Conservation (phyloP, 2,113 vertebrate genomes). For the Peromyscus polionotus region DNA sequence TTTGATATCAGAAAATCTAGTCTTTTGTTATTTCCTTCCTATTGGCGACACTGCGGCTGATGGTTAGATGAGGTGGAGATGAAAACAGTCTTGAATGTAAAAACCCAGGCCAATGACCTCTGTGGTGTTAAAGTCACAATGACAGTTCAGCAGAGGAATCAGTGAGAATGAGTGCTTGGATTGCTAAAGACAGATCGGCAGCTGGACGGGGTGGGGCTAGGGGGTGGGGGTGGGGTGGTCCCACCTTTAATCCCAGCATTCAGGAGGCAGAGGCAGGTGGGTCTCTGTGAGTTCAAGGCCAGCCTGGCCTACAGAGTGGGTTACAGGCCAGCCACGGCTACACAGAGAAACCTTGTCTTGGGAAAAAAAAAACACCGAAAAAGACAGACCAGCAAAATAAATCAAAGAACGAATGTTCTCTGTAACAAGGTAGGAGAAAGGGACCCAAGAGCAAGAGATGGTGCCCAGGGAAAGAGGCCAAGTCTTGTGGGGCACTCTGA, state of each 20-base stretch:
- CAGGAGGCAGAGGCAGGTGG: neutral
- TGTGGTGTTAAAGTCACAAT: neutral
- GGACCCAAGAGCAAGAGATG: neutral
- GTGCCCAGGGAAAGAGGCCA: neutral
- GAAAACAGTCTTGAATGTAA: neutral
- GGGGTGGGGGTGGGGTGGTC: too few species aligned
- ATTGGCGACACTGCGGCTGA: neutral
- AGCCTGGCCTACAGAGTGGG: neutral
- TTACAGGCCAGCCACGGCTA: neutral
- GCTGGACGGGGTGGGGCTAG: neutral
- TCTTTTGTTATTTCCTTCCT: neutral
- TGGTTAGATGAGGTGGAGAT: neutral
- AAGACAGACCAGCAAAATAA: neutral
- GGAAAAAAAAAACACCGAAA: neutral
- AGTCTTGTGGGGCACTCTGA: accelerated
- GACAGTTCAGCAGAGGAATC: neutral
- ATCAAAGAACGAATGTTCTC: neutral
- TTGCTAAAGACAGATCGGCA: neutral
- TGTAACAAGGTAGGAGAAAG: too few species aligned
- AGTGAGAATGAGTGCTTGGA: neutral
- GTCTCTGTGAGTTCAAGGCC: neutral
- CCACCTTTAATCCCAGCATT: neutral
- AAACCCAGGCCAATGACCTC: neutral
- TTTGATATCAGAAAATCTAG: neutral
- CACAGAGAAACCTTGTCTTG: neutral